Evolutionary conservation across 1,140 invertebrate genomes (phyloP).

Genomic region (Camponotus floridanus): DNA sequence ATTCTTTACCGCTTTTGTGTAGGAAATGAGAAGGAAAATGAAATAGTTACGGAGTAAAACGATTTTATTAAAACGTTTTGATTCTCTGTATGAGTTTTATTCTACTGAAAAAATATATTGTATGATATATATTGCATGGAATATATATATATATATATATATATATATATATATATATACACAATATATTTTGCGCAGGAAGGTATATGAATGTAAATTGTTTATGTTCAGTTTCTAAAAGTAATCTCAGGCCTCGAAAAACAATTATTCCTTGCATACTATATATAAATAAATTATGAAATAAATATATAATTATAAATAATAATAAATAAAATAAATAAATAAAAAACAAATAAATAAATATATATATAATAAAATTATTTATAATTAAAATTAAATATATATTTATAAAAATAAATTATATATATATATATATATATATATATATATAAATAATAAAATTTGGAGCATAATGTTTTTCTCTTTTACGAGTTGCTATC

Average conservation of each 20-base stretch:
- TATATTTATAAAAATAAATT: too few relatives aligned
- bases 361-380: neutral
- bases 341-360: too few relatives aligned
- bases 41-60: neutral
- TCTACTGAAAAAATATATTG: neutral
- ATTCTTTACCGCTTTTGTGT: neutral
- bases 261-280: neutral
- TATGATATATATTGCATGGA: neutral
- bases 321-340: too few relatives aligned
- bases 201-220: neutral
- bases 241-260: neutral
- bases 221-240: neutral
- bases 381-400: too few relatives aligned
- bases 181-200: too few relatives aligned
- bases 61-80: neutral
- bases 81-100: neutral
- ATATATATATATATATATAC: neutral
- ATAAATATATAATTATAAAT: neutral
- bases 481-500: too few relatives aligned
- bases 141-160: neutral
- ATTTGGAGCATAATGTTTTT: neutral
- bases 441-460: neutral
- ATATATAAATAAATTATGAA: too few relatives aligned
- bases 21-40: neutral
- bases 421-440: neutral